Percentiles rank a stretch among this genome's conserved stretches.
Evolutionary conservation across 1,140 invertebrate species (phyloP).

Genomic region (Zaprionus nigranus): DNA sequence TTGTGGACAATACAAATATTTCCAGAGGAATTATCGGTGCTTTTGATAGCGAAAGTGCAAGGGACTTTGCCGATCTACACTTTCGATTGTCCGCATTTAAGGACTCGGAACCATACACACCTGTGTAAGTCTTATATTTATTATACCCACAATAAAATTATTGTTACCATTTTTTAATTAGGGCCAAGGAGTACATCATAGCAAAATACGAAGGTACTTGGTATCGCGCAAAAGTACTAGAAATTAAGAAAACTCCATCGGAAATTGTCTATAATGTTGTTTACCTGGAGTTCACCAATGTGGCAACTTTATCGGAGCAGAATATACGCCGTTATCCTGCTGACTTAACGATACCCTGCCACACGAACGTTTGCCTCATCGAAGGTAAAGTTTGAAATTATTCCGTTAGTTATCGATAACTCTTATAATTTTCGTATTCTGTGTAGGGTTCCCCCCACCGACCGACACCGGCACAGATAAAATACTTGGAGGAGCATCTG

Average conservation of each 20-base stretch:
- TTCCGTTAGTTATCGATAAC: background rate
- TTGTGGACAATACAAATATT: conserved; percentile 60
- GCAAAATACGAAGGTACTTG: conserved; percentile 54
- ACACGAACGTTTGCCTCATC: conserved; percentile 65
- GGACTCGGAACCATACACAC: conserved; percentile 47
- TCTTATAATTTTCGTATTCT: background rate
- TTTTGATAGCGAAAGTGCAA: conserved; percentile 41
- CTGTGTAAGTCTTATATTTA: conserved; percentile 49
- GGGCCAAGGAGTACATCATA: conserved; percentile 65
- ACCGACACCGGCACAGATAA: conserved; percentile 36
- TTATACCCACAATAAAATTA: background rate
- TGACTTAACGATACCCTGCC: conserved; percentile 46
- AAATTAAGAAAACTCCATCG: conserved; percentile 24
- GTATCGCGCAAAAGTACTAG: conserved; percentile 62
- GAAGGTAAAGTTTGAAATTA: conserved; percentile 49
- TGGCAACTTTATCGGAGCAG: conserved; percentile 28
- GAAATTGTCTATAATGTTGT: conserved; percentile 41
- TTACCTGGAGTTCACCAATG: conserved; percentile 64
- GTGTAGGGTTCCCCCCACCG: conserved; percentile 55
- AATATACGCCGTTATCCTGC: conserved; percentile 70
- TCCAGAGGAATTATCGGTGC: conserved; percentile 64
- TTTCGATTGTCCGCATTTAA: conserved; percentile 31
- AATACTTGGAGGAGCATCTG: conserved; percentile 43
- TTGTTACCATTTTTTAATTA: conserved; percentile 5
- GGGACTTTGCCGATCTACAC: conserved; percentile 46